Evolutionary conservation across 2,113 vertebrate species (phyloP).

Genomic region (Callipepla californica): DNA sequence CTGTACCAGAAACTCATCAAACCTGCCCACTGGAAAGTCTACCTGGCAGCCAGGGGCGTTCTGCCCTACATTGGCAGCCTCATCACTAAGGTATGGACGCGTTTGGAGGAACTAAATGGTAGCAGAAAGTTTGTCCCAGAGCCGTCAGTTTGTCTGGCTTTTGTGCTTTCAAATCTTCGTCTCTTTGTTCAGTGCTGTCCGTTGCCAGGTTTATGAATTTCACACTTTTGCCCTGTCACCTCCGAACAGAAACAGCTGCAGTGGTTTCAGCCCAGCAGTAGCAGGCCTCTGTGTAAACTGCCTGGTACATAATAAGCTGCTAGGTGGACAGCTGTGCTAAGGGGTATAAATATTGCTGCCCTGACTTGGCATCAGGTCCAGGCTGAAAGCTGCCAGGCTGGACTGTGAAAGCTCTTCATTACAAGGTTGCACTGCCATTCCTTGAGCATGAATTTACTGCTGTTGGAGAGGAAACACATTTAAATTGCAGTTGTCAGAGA

Average conservation of each 20-base stretch:
- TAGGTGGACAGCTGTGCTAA: not conserved
- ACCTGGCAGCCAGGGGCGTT: conserved; percentile 94
- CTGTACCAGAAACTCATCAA: conserved; percentile 98
- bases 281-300: not conserved
- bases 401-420: not conserved
- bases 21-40: conserved; percentile 97
- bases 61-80: conserved; percentile 96
- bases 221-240: not conserved
- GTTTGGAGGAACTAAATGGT: not conserved
- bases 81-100: conserved; percentile 91
- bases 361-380: not conserved
- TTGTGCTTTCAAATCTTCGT: not conserved
- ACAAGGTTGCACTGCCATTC: not conserved
- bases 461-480: not conserved
- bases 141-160: not conserved
- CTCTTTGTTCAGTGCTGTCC: not conserved
- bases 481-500: not conserved
- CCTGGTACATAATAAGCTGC: not conserved
- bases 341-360: not conserved
- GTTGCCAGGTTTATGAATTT: not conserved
- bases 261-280: not conserved
- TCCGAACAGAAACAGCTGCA: not conserved
- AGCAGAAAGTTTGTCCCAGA: not conserved
- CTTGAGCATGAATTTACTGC: not conserved
- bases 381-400: not conserved